These are phyloP conservation scores for Drosophila setosimentum DNA, from an alignment of 2,888 invertebrate genomes.

Conservation along the genomic window DNA sequence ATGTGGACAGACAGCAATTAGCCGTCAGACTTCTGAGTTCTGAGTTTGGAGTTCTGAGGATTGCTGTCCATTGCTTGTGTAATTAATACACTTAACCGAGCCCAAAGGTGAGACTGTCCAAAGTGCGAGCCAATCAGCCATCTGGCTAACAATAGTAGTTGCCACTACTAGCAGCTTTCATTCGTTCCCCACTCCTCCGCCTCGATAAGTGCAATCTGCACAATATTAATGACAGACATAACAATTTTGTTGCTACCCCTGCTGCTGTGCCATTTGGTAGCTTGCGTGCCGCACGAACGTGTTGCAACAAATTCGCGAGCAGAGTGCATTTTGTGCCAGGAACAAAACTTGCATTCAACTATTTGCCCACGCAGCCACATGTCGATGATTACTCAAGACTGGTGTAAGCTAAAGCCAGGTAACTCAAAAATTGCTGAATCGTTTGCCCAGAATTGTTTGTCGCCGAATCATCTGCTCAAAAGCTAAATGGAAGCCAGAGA, in stretches of 20 bases:
- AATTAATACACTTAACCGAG: slow-evolving; percentile 44
- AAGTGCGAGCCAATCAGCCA: neutral
- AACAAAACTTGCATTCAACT: slow-evolving; percentile 16
- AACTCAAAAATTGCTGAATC: neutral
- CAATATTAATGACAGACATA: slow-evolving; percentile 68
- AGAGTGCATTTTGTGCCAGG: slow-evolving; percentile 40
- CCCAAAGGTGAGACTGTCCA: slow-evolving; percentile 2
- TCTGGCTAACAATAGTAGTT: neutral
- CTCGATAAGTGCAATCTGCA: slow-evolving; percentile 48
- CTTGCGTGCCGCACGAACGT: slow-evolving; percentile 49
- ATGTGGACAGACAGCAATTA: slow-evolving; percentile 25
- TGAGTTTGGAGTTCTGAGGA: slow-evolving; percentile 3
- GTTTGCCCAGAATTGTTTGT: slow-evolving; percentile 4
- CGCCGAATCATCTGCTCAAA: slow-evolving; percentile 26
- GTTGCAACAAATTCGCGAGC: slow-evolving; percentile 17
- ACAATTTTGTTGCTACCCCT: slow-evolving; percentile 34
- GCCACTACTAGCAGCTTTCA: neutral
- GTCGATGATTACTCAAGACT: slow-evolving; percentile 34
- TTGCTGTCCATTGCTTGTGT: slow-evolving; percentile 30
- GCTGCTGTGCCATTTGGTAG: neutral
- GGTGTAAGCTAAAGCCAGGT: neutral
- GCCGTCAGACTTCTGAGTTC: slow-evolving; percentile 6
- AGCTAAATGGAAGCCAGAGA: slow-evolving; percentile 7
- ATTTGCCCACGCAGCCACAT: slow-evolving; percentile 20
- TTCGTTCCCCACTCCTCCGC: neutral